A percentile compares a stretch with the other conserved stretches of the same genome.
These are phyloP conservation scores for Allophyes oxyacanthae DNA, from an alignment of 2,888 invertebrate species.

Conservation along the genomic window DNA sequence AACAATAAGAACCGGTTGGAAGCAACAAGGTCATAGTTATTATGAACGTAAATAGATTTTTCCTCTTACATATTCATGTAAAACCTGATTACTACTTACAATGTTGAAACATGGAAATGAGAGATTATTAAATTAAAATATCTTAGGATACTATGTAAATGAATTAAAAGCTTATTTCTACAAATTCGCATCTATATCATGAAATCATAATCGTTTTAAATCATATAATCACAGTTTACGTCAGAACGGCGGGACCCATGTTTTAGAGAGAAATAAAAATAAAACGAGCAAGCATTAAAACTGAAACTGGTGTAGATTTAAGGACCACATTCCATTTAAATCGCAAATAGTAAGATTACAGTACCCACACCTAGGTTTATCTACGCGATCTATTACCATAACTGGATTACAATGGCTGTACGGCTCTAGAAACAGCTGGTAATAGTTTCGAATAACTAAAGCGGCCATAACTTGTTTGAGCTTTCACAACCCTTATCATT, in stretches of 20 bases:
- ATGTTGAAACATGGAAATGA: conserved; percentile 3
- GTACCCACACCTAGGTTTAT: conserved; percentile 9
- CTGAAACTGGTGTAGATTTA: neutral
- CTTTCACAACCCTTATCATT: neutral
- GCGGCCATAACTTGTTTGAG: conserved; percentile 7
- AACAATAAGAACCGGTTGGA: conserved; percentile 47
- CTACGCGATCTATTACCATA: conserved; percentile 10
- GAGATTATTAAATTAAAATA: neutral
- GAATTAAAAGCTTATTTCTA: no score
- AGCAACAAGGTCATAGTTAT: conserved; percentile 44
- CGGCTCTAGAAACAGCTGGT: conserved; percentile 3
- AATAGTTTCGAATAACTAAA: conserved; percentile 12
- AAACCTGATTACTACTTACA: conserved; percentile 24
- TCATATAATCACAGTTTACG: no score
- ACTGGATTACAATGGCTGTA: conserved; percentile 9
- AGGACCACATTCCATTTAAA: neutral
- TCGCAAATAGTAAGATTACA: neutral
- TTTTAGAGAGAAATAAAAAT: neutral
- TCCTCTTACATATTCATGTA: conserved; percentile 24
- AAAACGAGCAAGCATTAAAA: neutral
- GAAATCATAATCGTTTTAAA: no score
- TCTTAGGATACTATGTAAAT: no score
- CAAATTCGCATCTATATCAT: no score
- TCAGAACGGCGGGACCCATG: neutral
- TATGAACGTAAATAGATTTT: conserved; percentile 48